Base-by-base conservation (phyloP, 2,113 vertebrate genomes). In the Hippocampus abdominalis region DNA sequence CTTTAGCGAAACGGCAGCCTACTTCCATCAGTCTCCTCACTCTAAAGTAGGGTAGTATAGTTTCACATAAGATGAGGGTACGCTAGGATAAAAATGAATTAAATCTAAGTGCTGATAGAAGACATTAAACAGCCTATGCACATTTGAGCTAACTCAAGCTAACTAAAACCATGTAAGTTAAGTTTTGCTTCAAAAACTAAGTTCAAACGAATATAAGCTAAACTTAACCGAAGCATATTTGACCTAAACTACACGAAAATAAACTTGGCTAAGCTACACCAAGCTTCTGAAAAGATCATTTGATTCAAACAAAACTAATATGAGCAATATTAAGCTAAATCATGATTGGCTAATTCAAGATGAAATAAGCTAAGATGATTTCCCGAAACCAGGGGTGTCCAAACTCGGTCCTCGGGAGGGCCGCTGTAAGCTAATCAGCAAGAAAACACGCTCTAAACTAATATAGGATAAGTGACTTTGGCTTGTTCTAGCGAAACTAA, bases 1-100 rank as follows among this genome's bases (percentile, higher is more conserved):
- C 79, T 92, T 91, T 93, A 90, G 91, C 84, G 49, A 42, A 73
- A 71, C 42, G 23, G 64, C 81, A 90, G 87, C 88, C 88, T 87
- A 85, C 74, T 89, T 90, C 81, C 86, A 84, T 81, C 83, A 75
- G 77, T 74, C 73, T 2, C 73, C 81, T 80, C 74, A 88, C 67
- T 81, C 69, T 82, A 84, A 81, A 80, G 76, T 36, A 64, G 66
- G 49, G 69, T 64, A 40, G n/a, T 3, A 23, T 40, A 53, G 76
- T 70, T 12, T 44, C 9, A 44, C 2, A 44, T 49, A 49, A 49
- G 48, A 7, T 49, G 48, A 49, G 48, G 48, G 4, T 49, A 49
- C 5, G 20, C 23, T 10, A 12, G 25, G 8, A 20, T 12, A 23
- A 56, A 56, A 25, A 6, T n/a, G 2, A 23, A 46, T 15, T 23